These are phyloP conservation scores for Microchrysa polita DNA, from an alignment of 2,888 invertebrate species.

Conservation along the genomic window DNA sequence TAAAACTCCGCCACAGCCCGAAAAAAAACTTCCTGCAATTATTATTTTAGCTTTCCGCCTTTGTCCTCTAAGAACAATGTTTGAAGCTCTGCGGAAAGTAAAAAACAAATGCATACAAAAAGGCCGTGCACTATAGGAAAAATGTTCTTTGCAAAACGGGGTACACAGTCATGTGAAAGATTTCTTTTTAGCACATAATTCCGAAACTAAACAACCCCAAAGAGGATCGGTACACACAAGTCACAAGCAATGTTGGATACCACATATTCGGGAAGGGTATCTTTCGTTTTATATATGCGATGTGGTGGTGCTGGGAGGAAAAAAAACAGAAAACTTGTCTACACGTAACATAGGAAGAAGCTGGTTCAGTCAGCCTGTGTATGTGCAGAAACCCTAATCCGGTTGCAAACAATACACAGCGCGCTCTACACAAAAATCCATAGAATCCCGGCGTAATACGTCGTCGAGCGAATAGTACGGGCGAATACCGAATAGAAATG, in stretches of 20 bases:
- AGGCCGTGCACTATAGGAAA: constrained; percentile 1
- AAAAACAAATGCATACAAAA: no score
- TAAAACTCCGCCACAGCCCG: not conserved
- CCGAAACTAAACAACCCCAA: not conserved
- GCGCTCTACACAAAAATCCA: constrained; percentile 1
- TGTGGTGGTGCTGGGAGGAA: no score
- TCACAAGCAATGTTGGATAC: no score
- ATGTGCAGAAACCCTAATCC: constrained; percentile 27
- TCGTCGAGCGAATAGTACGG: no score
- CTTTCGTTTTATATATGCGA: no score
- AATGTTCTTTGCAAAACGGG: not conserved
- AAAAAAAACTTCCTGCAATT: constrained; percentile 8
- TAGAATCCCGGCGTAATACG: not conserved
- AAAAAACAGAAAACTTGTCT: no score
- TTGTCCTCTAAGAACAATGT: not conserved
- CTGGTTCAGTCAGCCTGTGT: no score
- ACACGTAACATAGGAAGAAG: not conserved
- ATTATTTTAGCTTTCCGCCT: not conserved
- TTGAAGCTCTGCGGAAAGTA: not conserved
- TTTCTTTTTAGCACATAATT: constrained; percentile 16
- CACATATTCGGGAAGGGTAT: not conserved
- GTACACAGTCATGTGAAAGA: constrained; percentile 11
- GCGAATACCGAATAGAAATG: not conserved
- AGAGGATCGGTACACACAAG: constrained; percentile 10
- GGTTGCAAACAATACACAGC: constrained; percentile 25